Percentiles rank a stretch among this genome's conserved stretches.
Conservation (phyloP, 2,888 invertebrate species). For the Pandemis corylana region DNA sequence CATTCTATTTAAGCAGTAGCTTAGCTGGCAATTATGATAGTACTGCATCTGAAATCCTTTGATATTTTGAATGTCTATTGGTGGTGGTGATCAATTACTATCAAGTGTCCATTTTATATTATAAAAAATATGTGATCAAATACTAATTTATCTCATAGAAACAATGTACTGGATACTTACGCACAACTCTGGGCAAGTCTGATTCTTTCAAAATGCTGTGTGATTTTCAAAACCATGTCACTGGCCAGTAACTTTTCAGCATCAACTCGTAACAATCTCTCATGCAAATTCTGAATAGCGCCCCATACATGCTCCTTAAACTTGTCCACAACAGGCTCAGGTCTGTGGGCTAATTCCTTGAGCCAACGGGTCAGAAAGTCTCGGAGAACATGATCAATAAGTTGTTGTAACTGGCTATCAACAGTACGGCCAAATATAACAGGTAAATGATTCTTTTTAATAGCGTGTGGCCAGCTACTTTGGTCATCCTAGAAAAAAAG, state of each 20-base stretch:
- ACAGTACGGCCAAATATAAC: conserved; percentile 93
- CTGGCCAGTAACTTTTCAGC: conserved; percentile 92
- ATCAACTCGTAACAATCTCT: conserved; percentile 90
- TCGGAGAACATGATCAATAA: conserved; percentile 91
- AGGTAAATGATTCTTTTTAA: conserved; percentile 86
- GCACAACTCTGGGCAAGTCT: conserved; percentile 90
- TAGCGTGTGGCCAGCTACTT: conserved; percentile 68
- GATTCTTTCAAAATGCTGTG: conserved; percentile 94
- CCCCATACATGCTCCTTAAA: conserved; percentile 94
- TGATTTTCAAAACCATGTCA: conserved; percentile 92
- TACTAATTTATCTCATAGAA: too few species aligned
- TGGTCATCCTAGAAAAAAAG: conserved; percentile 68
- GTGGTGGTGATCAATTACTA: too few species aligned
- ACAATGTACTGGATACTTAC: conserved; percentile 80
- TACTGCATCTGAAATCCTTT: too few species aligned
- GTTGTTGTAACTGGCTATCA: conserved; percentile 92
- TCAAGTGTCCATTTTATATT: too few species aligned
- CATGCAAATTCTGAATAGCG: conserved; percentile 89
- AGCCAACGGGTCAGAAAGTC: conserved; percentile 93
- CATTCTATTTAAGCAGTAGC: too few species aligned
- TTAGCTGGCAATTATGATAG: too few species aligned
- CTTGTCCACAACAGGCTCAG: conserved; percentile 86
- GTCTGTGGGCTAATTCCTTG: conserved; percentile 87
- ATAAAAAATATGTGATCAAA: too few species aligned
- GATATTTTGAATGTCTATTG: too few species aligned